phyloP scores from a whole-genome alignment of 2,797 vertebrate species.

The Toxotes lorentzi region DNA sequence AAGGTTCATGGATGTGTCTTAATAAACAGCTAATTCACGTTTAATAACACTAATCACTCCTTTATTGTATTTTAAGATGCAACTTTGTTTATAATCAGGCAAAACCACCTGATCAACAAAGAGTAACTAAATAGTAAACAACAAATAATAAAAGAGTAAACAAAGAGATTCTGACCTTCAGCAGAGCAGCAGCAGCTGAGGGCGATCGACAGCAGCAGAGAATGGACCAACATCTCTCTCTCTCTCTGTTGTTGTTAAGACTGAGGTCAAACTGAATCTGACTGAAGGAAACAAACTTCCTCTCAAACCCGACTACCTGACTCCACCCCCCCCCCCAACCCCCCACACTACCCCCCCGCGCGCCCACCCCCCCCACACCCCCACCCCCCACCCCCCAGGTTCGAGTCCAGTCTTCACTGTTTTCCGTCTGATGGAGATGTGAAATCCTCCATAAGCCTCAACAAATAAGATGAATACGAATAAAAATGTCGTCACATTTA shows the following conservation, averaged over 20 bases:
- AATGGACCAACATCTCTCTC: conserved; percentile 59
- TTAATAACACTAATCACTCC: no score
- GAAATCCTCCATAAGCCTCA: no score
- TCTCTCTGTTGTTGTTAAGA: conserved; percentile 27
- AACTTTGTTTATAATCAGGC: background rate
- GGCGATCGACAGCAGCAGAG: conserved; percentile 56
- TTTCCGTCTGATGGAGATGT: no score
- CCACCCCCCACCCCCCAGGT: background rate
- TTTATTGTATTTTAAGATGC: no score
- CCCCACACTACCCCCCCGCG: no score
- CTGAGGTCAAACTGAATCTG: conserved; percentile 41
- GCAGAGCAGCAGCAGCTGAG: conserved; percentile 56
- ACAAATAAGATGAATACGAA: no score
- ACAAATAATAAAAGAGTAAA: background rate
- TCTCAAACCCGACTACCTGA: conserved; percentile 4
- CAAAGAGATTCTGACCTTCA: conserved; percentile 49
- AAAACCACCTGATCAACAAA: background rate
- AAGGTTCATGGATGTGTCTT: no score
- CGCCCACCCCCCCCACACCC: background rate
- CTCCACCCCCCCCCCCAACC: background rate
- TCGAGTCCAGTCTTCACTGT: no score
- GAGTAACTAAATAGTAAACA: background rate
- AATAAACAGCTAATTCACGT: no score
- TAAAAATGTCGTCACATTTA: no score
- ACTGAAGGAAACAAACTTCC: conserved; percentile 42